Evolutionary conservation across 2,797 vertebrate species (phyloP).

Genomic region (Onychomys torridus): DNA sequence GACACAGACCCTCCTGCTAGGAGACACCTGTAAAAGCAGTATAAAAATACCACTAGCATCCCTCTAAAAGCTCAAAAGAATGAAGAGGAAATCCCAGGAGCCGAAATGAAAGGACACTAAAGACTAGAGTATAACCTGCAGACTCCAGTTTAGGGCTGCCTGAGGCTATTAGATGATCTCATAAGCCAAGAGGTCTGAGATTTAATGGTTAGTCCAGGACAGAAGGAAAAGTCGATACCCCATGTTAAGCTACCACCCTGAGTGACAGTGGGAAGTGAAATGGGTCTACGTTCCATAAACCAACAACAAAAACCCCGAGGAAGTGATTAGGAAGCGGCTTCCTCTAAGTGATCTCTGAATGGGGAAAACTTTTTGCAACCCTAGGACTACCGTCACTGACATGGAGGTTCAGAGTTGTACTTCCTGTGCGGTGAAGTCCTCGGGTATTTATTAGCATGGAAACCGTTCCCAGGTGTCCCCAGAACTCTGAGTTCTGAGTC

Average conservation of each 20-base stretch:
- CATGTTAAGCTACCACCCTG: neutral
- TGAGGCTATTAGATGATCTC: conserved; percentile 16
- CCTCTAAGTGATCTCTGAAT: neutral
- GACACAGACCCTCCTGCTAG: conserved; percentile 28
- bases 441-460: neutral
- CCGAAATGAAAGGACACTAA: conserved; percentile 60
- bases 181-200: neutral
- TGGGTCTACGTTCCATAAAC: neutral
- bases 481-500: neutral
- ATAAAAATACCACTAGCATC: neutral
- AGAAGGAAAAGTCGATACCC: neutral
- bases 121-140: conserved; percentile 37
- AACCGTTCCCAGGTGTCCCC: neutral
- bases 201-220: conserved; percentile 38
- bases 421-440: neutral
- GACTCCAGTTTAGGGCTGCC: neutral
- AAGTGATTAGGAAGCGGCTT: neutral
- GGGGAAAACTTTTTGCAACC: neutral
- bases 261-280: neutral
- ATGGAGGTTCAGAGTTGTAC: neutral
- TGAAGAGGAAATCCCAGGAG: conserved; percentile 63
- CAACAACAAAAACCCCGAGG: neutral
- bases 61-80: conserved; percentile 45
- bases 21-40: conserved; percentile 75
- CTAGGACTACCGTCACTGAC: neutral